Percentiles rank a stretch among this genome's conserved stretches.
phyloP scores from a whole-genome alignment of 2,888 invertebrate genomes.

The Epistrophe eligans region DNA sequence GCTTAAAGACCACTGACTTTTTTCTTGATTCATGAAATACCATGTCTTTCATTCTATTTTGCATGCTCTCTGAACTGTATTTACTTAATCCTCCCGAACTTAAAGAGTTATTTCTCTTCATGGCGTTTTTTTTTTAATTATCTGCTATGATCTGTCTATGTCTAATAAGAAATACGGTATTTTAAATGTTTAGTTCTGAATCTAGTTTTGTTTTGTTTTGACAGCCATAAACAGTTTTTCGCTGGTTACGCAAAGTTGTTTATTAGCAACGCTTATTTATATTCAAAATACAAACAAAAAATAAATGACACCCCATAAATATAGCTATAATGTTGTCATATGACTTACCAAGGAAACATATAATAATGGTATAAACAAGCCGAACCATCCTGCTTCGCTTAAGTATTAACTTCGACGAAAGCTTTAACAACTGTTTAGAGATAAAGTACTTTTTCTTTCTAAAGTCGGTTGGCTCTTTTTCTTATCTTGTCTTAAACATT shows the following conservation, averaged over 20 bases:
- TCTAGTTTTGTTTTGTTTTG: conserved; percentile 36
- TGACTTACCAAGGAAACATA: background rate
- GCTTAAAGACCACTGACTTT: conserved; percentile 37
- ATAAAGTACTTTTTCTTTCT: too few relatives aligned
- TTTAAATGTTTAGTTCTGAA: background rate
- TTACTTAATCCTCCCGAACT: conserved; percentile 4
- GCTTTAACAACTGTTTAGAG: too few relatives aligned
- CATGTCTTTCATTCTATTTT: conserved; percentile 41
- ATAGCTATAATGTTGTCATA: too few relatives aligned
- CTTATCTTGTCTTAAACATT: too few relatives aligned
- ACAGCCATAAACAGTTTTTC: conserved; percentile 24
- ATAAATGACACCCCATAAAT: background rate
- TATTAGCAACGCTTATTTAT: conserved; percentile 29
- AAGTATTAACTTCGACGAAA: too few relatives aligned
- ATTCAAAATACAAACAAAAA: background rate
- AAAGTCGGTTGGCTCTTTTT: too few relatives aligned
- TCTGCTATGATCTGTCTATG: background rate
- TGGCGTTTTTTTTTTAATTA: background rate
- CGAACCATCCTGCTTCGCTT: background rate
- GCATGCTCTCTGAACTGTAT: conserved; percentile 37
- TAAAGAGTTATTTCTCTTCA: conserved; percentile 2
- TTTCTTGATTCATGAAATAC: conserved; percentile 17
- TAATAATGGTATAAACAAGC: background rate
- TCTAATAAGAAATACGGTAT: background rate
- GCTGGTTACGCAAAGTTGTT: conserved; percentile 40